phyloP scores from a whole-genome alignment of 2,113 vertebrate genomes.

The Ptychochromis oligacanthus region DNA sequence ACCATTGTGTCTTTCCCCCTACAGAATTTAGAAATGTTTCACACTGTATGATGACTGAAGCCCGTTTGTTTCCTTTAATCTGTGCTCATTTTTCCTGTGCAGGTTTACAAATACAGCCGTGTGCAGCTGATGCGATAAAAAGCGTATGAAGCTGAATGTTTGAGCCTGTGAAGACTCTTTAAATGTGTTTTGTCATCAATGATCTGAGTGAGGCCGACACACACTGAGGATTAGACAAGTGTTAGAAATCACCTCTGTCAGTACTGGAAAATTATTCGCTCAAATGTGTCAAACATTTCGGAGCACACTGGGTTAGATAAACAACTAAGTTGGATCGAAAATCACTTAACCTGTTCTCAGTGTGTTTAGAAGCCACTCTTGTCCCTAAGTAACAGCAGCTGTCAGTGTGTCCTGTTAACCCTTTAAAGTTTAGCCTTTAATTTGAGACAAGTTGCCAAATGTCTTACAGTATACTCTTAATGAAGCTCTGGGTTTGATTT shows the following conservation, averaged over 20 bases:
- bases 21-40: not conserved
- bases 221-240: not conserved
- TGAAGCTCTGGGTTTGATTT: not conserved
- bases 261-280: not conserved
- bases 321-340: not conserved
- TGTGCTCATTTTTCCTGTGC: not conserved
- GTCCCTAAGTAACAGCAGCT: not conserved
- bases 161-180: conserved; percentile 16
- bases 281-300: not conserved
- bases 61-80: not conserved
- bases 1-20: not conserved
- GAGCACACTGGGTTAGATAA: not conserved
- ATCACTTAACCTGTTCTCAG: not conserved
- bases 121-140: conserved; percentile 66
- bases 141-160: conserved; percentile 70
- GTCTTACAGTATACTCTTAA: not conserved
- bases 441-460: conserved; percentile 38
- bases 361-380: not conserved
- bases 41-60: conserved; percentile 19
- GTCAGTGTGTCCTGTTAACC: conserved; percentile 9
- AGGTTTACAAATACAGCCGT: conserved; percentile 21
- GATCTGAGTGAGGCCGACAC: not conserved
- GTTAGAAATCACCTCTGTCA: not conserved
- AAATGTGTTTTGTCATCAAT: not conserved
- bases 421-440: conserved; percentile 8